Percentiles rank a stretch among this genome's conserved stretches.
Conservation (phyloP, 2,113 vertebrate genomes). For the Rhea americana region DNA sequence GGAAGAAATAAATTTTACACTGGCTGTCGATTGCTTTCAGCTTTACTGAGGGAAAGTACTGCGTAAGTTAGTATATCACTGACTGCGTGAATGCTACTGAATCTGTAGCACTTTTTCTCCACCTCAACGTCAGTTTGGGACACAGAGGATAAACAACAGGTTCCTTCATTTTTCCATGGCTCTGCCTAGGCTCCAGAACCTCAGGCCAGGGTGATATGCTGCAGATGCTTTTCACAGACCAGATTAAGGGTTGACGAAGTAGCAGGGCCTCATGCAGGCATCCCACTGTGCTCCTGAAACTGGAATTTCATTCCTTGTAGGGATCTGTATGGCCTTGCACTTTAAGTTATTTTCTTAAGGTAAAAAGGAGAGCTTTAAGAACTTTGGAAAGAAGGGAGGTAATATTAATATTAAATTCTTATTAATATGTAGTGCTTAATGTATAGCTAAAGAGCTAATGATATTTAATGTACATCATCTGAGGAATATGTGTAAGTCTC, state of each 20-base stretch:
- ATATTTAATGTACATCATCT: neutral
- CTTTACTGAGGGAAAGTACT: conserved; percentile 26
- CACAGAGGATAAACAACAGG: conserved; percentile 6
- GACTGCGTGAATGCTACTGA: neutral
- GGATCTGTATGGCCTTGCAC: neutral
- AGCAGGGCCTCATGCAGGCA: neutral
- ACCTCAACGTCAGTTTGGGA: neutral
- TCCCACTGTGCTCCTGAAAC: conserved; percentile 45
- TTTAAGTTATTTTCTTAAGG: neutral
- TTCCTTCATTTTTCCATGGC: conserved; percentile 19
- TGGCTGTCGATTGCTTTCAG: conserved; percentile 6
- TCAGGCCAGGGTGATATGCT: neutral
- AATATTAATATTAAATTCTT: neutral
- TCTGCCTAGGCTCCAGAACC: neutral
- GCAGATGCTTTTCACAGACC: conserved; percentile 27
- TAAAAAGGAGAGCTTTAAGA: neutral
- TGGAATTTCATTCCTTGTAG: conserved; percentile 21
- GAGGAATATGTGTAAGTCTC: conserved; percentile 3
- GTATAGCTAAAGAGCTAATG: neutral
- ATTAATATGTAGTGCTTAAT: neutral
- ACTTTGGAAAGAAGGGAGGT: neutral
- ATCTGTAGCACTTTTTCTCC: neutral
- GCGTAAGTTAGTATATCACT: neutral
- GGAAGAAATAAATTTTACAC: conserved; percentile 18
- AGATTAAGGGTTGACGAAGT: neutral